phyloP scores from a whole-genome alignment of 2,888 invertebrate genomes.

The Itoplectis maculator region DNA sequence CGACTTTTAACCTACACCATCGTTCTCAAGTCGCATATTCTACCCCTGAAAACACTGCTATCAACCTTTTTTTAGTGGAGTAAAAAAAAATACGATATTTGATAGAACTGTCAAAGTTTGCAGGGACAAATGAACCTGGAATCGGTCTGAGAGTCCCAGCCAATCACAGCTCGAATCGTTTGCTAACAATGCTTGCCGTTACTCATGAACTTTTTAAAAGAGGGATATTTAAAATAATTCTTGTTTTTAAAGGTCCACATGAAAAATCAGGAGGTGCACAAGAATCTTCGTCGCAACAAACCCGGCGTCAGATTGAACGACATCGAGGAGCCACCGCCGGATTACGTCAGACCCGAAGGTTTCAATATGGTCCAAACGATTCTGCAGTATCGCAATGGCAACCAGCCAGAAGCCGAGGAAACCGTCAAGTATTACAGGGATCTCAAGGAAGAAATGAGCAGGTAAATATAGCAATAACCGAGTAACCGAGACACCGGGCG shows the following conservation, averaged over 20 bases:
- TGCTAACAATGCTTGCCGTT: too few species aligned
- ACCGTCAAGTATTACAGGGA: slow-evolving; percentile 82
- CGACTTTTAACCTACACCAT: too few species aligned
- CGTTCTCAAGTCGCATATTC: too few species aligned
- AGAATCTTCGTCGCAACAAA: slow-evolving; percentile 88
- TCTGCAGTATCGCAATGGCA: slow-evolving; percentile 81
- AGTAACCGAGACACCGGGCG: not conserved
- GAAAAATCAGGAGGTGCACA: slow-evolving; percentile 89
- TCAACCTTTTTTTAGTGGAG: too few species aligned
- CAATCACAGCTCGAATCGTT: too few species aligned
- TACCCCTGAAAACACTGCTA: too few species aligned
- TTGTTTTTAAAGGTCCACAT: slow-evolving; percentile 86
- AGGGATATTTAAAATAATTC: slow-evolving; percentile 19
- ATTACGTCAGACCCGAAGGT: slow-evolving; percentile 88
- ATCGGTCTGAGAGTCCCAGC: too few species aligned
- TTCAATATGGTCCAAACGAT: slow-evolving; percentile 87
- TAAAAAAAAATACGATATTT: too few species aligned
- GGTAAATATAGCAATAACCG: slow-evolving; percentile 79
- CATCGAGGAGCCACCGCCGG: slow-evolving; percentile 86
- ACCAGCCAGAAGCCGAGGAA: slow-evolving; percentile 80
- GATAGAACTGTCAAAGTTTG: too few species aligned
- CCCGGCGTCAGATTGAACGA: slow-evolving; percentile 86
- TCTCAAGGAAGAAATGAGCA: slow-evolving; percentile 84
- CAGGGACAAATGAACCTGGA: too few species aligned
- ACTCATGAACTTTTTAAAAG: too few species aligned